phyloP scores from a whole-genome alignment of 2,797 vertebrate genomes.

The Diceros bicornis region DNA sequence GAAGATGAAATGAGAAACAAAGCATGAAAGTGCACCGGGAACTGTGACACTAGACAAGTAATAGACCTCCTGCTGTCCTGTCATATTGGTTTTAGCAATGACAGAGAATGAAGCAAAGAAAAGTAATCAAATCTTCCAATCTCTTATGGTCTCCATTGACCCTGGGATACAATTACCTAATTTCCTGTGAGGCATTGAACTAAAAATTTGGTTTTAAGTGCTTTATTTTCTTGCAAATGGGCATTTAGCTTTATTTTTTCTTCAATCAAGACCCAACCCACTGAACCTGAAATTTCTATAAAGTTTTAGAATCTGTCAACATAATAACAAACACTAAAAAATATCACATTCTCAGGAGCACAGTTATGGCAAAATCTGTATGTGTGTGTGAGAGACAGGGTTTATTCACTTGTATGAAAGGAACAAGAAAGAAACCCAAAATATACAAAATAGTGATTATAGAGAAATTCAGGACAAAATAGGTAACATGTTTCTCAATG shows the following conservation, averaged over 20 bases:
- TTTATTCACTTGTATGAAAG: background rate
- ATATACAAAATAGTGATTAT: too few relatives aligned
- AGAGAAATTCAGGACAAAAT: background rate
- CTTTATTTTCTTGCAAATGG: background rate
- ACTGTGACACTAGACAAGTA: fast-evolving
- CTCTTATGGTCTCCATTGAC: background rate
- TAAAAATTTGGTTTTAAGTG: background rate
- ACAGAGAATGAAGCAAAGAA: background rate
- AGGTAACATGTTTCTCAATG: too few relatives aligned
- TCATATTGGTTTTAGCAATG: background rate
- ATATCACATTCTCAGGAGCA: fast-evolving
- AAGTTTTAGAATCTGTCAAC: background rate
- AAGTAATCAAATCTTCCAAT: too few relatives aligned
- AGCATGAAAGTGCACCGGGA: too few relatives aligned
- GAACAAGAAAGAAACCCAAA: background rate
- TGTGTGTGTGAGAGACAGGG: fast-evolving
- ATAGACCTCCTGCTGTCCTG: background rate
- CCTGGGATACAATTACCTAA: background rate
- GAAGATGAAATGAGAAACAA: background rate
- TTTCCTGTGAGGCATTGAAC: background rate
- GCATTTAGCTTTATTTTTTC: background rate
- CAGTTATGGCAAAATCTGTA: background rate
- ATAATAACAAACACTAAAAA: background rate
- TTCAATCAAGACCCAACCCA: background rate
- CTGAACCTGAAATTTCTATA: background rate